Base-by-base conservation (phyloP, 2,888 invertebrate genomes). In the Lycaena phlaeas region DNA sequence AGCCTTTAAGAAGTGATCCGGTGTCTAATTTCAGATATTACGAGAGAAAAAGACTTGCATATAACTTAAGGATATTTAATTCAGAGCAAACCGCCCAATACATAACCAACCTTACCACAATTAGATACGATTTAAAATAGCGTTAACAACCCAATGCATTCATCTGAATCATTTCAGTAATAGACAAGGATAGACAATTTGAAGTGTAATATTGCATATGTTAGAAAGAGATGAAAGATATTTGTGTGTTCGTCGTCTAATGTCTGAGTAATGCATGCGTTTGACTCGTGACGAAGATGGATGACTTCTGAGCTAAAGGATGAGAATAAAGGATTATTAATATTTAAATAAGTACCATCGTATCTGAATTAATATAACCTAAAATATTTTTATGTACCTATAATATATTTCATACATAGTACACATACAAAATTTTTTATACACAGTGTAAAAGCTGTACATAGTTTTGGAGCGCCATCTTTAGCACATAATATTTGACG, bases 261-360 rank as follows among this genome's bases (percentile, higher is more conserved):
- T 48, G 70, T 69, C 73, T 71, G 72, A 69, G 64, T 75, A 74
- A 79, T 75, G 74, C 70, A 59, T 66, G 63, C 65, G 74, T 69
- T 67, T 74, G 67, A 61, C 41, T 53, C 46, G 49, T 75, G 82
- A 82, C 70, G 79, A 82, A 79, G 82, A 82, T 74, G 67, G 77
- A 81, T 82, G 75, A 54, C 48, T 61, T 54, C 64, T 69, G 68
- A 72, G 68, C 60, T 62, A 62, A 54, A 68, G 70, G 70, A 71
- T 69, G 71, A 71, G 66, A 64, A 52, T 51, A 53, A 53, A 50
- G 46, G 50, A 47, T 53, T 49, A 53, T 53, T 51, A 53, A 51
- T 48, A 46, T 49, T 41, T 40, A 49, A 49, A 50, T 53, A 46
- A 50, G 47, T 49, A 43, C 43, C n/a, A n/a, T n/a, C n/a, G n/a